Evolutionary conservation across 2,113 vertebrate species (phyloP).

Genomic region (Marmota monax): DNA sequence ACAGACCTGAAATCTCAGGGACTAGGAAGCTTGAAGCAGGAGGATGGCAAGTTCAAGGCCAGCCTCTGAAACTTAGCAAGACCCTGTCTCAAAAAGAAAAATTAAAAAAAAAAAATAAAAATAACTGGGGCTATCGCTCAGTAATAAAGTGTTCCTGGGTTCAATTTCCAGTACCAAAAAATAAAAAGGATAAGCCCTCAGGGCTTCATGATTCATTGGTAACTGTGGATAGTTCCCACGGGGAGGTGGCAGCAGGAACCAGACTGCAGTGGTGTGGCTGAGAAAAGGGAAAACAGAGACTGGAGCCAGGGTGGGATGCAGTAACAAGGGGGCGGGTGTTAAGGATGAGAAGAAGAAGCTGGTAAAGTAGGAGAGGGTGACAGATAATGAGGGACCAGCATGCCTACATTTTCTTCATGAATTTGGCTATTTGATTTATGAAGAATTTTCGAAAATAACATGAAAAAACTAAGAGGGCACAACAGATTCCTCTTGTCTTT

Average conservation of each 20-base stretch:
- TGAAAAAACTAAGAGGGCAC: not conserved
- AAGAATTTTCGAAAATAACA: not conserved
- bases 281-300: not conserved
- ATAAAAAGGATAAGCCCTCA: not conserved
- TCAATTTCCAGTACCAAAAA: too few relatives aligned
- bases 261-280: not conserved
- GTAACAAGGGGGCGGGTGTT: too few relatives aligned
- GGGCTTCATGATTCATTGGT: not conserved
- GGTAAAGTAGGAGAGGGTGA: not conserved
- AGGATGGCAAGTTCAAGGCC: too few relatives aligned
- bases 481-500: not conserved
- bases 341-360: not conserved
- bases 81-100: too few relatives aligned
- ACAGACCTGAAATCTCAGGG: too few relatives aligned
- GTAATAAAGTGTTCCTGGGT: too few relatives aligned
- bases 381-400: not conserved
- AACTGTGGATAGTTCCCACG: not conserved
- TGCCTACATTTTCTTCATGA: not conserved
- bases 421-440: conserved; percentile 19
- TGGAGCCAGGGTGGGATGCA: not conserved
- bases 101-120: too few relatives aligned
- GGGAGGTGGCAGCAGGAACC: not conserved
- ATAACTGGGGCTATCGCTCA: too few relatives aligned
- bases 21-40: too few relatives aligned
- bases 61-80: too few relatives aligned